Evolutionary conservation across 2,113 vertebrate species (phyloP), one percentile per base, ranked within the genome.

Genomic region (Boleophthalmus pectinirostris): DNA sequence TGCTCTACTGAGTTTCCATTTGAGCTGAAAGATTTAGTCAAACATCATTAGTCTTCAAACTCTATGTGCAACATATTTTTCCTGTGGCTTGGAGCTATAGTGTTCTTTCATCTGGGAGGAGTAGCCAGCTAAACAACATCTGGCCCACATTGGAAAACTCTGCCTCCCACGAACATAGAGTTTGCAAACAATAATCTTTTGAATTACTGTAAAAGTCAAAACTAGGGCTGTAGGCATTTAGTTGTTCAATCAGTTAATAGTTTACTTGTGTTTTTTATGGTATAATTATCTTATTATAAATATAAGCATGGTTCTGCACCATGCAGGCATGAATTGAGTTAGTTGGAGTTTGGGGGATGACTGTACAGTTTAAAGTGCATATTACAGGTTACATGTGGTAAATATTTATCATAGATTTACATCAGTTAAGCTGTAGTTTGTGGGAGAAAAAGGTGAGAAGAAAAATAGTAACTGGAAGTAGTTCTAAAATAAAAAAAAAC

Each of bases 101-200:
- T 64, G 35, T 43, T 64, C 61, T 38, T 61, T 61, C 58, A 54
- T 61, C 33, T 75, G 33, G 49, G 45, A 60, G 54, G 72, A 74
- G 21, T 38, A 24, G 47, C 60, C 66, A 74, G 29, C 60, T 74
- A 63, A 49, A 63, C 25, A 72, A 66, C 80, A 77, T 73, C 68
- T 72, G 73, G 61, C 58, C 51, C 33, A 56, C 46, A 57, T 35
- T 43, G 33, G 21, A 75, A 66, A 78, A n/a, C n/a, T 51, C 38
- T 25, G 53, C 61, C 61, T 64, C 61, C 61, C 61, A 21, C 33
- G 29, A 74, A 70, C 49, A 66, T 29, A 61, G 21, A 60, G 29
- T 72, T 66, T 68, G 18, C 70, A 77, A 73, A 84, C 79, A 72
- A 74, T 79, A 68, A 49, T 47, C 63, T 35, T 8, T 72, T 1